Conservation (phyloP, 2,113 vertebrate genomes). For the Piaya cayana region DNA sequence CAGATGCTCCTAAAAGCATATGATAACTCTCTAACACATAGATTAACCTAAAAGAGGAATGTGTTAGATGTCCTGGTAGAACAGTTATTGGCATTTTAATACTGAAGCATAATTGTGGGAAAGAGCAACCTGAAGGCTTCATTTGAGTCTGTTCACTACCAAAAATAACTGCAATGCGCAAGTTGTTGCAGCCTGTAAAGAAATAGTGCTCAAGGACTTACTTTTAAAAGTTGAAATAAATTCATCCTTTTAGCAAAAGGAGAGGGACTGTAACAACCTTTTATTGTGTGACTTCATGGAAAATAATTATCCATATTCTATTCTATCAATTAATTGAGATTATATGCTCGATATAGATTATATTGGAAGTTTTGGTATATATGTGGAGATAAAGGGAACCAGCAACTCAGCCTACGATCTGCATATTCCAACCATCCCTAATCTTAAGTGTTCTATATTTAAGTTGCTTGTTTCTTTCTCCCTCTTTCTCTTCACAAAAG, state of each 20-base stretch:
- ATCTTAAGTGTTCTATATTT: background rate
- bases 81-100: background rate
- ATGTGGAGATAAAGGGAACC: background rate
- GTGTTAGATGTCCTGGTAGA: background rate
- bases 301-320: background rate
- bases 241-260: background rate
- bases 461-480: slow-evolving; percentile 32
- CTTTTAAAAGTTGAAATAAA: background rate
- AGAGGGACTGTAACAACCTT: background rate
- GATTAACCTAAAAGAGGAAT: background rate
- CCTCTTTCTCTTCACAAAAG: slow-evolving; percentile 77
- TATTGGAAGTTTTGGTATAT: background rate
- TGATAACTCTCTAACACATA: background rate
- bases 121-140: background rate
- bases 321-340: background rate
- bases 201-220: background rate
- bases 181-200: background rate
- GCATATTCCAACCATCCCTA: background rate
- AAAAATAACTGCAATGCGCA: background rate
- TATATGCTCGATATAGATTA: background rate
- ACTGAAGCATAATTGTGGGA: background rate
- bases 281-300: background rate
- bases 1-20: background rate
- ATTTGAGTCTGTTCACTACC: background rate
- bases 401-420: background rate